Evolutionary conservation across 2,797 vertebrate genomes (phyloP).

Genomic region (Pseudochaenichthys georgianus): DNA sequence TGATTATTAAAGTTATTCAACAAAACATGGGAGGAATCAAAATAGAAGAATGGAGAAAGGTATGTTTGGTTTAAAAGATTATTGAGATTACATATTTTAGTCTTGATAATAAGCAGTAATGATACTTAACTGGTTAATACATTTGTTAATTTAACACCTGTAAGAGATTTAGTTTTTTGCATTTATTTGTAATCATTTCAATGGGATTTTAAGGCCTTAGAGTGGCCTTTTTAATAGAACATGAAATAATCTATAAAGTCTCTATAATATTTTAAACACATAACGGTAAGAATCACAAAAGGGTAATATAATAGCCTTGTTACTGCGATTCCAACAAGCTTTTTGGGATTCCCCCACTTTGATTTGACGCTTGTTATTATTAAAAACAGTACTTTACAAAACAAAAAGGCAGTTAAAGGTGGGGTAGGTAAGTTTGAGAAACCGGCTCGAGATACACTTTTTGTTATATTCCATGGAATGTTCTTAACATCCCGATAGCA

Average conservation of each 20-base stretch:
- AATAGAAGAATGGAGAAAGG: constrained; percentile 85
- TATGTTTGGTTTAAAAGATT: constrained; percentile 49
- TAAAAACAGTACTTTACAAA: too few relatives aligned
- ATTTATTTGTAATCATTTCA: not conserved
- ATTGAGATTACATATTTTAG: not conserved
- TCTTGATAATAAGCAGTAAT: not conserved
- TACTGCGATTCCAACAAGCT: not conserved
- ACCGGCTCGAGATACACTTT: too few relatives aligned
- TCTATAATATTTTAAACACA: not conserved
- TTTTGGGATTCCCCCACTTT: not conserved
- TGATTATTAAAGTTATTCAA: constrained; percentile 83
- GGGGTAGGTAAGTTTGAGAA: too few relatives aligned
- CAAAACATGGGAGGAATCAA: constrained; percentile 85
- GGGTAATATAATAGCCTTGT: not conserved
- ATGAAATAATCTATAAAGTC: not conserved
- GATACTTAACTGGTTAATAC: not conserved
- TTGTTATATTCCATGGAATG: too few relatives aligned
- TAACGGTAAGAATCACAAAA: not conserved
- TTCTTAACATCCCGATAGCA: too few relatives aligned
- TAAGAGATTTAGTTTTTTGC: not conserved
- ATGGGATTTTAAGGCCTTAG: not conserved
- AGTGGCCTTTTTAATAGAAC: not conserved
- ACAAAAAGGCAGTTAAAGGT: too few relatives aligned
- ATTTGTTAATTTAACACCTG: not conserved
- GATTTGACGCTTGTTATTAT: too few relatives aligned